phyloP scores from a whole-genome alignment of 2,797 vertebrate species.

The Acanthurus leucopareius region DNA sequence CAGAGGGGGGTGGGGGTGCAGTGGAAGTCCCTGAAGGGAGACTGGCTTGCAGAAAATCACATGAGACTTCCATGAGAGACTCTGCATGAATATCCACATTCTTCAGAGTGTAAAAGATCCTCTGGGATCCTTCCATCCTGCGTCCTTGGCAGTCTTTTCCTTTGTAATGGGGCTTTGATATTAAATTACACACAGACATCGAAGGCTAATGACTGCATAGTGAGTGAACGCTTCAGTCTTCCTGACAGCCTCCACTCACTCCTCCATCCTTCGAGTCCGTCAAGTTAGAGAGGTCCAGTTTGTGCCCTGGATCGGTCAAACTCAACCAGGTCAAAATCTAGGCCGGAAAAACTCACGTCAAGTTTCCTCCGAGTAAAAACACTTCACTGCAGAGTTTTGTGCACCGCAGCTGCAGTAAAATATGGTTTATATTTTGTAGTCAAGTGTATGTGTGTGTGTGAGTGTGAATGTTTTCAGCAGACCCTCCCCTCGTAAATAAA shows the following conservation, averaged over 20 bases:
- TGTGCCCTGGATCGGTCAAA: conserved; percentile 2
- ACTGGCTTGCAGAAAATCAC: neutral
- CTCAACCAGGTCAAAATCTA: conserved; percentile 43
- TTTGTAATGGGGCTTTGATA: neutral
- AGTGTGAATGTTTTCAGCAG: neutral
- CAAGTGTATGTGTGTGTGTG: neutral
- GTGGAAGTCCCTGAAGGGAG: neutral
- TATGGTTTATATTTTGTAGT: no score
- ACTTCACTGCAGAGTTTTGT: neutral
- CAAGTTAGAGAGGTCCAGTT: conserved; percentile 3
- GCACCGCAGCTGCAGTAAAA: neutral
- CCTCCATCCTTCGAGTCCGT: conserved; percentile 20
- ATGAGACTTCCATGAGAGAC: neutral
- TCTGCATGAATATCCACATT: neutral
- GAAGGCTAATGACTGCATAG: neutral
- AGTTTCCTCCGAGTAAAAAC: neutral
- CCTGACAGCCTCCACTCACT: neutral
- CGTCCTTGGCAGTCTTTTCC: neutral
- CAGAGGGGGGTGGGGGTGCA: no score
- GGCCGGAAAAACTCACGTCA: neutral
- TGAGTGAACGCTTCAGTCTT: neutral
- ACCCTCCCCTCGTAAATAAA: conserved; percentile 36
- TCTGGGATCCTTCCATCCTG: neutral
- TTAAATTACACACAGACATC: neutral
- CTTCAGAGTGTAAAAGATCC: neutral